Percentiles rank a stretch among this genome's conserved stretches.
These are phyloP conservation scores for Urocyon cinereoargenteus DNA, from an alignment of 2,797 vertebrate species.

Conservation along the genomic window DNA sequence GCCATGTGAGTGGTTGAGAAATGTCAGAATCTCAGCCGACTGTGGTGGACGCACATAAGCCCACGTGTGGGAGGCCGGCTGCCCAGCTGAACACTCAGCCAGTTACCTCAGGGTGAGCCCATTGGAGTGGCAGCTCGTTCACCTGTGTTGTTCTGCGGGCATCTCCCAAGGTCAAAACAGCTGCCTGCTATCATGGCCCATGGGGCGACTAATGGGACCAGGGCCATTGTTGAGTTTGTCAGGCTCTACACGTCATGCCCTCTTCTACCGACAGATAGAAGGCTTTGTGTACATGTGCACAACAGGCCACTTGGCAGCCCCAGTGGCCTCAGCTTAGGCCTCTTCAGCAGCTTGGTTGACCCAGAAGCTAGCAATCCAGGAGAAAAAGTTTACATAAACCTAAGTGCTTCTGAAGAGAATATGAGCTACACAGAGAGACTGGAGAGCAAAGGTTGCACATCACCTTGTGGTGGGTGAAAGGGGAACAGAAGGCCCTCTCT, in stretches of 20 bases:
- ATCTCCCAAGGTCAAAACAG: background rate
- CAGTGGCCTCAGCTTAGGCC: background rate
- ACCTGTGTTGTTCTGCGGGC: background rate
- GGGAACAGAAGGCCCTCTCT: background rate
- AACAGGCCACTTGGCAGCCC: background rate
- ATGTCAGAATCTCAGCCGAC: background rate
- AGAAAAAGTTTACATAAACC: slow-evolving; percentile 34
- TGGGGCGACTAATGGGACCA: background rate
- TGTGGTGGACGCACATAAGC: background rate
- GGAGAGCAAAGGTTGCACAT: background rate
- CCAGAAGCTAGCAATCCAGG: background rate
- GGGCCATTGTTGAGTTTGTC: background rate
- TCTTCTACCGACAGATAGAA: background rate
- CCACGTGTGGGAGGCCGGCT: background rate
- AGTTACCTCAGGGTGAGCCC: background rate
- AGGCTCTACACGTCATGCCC: background rate
- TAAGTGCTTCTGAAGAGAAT: background rate
- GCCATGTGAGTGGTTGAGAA: background rate
- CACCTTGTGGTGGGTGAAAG: background rate
- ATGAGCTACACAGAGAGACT: background rate
- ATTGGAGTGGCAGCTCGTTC: background rate
- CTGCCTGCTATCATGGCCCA: background rate
- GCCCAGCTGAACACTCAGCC: background rate
- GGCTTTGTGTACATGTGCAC: background rate
- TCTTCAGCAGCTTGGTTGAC: background rate